These are phyloP conservation scores for Gymnosoma rotundatum DNA, from an alignment of 2,888 invertebrate genomes.

Conservation along the genomic window DNA sequence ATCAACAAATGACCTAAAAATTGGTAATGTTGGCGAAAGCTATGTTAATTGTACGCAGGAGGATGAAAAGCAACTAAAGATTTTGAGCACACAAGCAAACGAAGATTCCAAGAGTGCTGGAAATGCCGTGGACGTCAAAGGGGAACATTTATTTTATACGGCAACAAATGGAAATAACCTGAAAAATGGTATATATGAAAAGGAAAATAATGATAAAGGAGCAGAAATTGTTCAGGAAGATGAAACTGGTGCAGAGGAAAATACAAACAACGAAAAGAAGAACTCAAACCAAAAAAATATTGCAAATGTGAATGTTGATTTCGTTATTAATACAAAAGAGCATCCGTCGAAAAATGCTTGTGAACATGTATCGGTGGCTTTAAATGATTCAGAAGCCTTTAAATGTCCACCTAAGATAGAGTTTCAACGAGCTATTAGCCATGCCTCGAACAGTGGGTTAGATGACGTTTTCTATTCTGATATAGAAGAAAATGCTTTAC, in stretches of 20 bases:
- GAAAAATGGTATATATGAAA: not conserved
- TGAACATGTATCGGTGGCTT: slow-evolving; percentile 8
- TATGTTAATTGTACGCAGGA: slow-evolving; percentile 5
- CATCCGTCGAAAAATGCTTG: not conserved
- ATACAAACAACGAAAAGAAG: not conserved
- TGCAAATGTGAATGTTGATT: slow-evolving; percentile 11
- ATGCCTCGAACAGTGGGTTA: slow-evolving; percentile 70
- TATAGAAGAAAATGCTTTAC: slow-evolving; percentile 79
- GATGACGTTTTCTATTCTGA: slow-evolving; percentile 78
- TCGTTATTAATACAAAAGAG: slow-evolving; percentile 21
- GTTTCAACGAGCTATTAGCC: slow-evolving; percentile 69
- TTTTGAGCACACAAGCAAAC: not conserved
- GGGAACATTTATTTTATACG: slow-evolving; percentile 25
- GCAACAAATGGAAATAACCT: slow-evolving; percentile 41
- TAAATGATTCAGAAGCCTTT: slow-evolving; percentile 73
- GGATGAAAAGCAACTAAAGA: not conserved
- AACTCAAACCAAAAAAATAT: not conserved
- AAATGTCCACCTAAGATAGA: slow-evolving; percentile 76
- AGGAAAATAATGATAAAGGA: not conserved
- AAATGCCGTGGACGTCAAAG: slow-evolving; percentile 23
- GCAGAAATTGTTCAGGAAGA: not conserved
- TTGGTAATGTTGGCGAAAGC: slow-evolving; percentile 22
- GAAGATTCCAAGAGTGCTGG: not conserved
- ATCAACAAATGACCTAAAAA: slow-evolving; percentile 49
- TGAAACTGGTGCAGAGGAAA: not conserved